Evolutionary conservation across 2,888 invertebrate species (phyloP), one percentile per base, ranked within the genome.

Genomic region (Drosophila rubida): DNA sequence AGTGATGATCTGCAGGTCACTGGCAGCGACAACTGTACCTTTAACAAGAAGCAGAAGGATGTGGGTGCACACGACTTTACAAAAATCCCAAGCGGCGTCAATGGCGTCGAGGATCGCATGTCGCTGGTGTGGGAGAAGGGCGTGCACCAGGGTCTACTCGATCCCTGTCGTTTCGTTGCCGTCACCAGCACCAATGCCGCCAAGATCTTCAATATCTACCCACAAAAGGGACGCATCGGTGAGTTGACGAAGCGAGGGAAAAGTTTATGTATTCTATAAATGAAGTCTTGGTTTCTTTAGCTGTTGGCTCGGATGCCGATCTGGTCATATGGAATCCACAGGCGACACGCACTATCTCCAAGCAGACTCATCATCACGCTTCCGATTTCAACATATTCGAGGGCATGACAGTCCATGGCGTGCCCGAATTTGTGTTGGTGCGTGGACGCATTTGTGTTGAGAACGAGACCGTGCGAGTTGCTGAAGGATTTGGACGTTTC

Each of bases 311-410:
- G 2, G 99, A 99, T 93, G 99, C 99, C 0, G 99, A 99, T 92
- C 94, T 99, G 69, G 96, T 99, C 9, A 94, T 99, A 71, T 99
- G 99, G 99, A 97, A 99, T 93, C 97, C 98, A 2, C 93, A 95
- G 53, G 95, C 94, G 49, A 96, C 96, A 62, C 93, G 97, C 65
- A 96, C 95, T 75, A 98, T 99, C 90, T 97, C 98, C 5, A 97
- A 98, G 0, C 94, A 96, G 80, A 96, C 96, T 0, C 99, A 99
- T 92, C 95, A 97, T 77, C 98, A 98, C 75, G 97, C 97, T 2
- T 95, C 96, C 68, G 97, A 99, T 93, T 99, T 98, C 90, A 99
- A 99, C 92, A 98, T 99, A 77, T 99, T 99, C 92, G 99, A 99
- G 95, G 98, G 98, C 16, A 96, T 97, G 94, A 94, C 94, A 73